Evolutionary conservation across 2,888 invertebrate genomes (phyloP).

Genomic region (Euphydryas editha): DNA sequence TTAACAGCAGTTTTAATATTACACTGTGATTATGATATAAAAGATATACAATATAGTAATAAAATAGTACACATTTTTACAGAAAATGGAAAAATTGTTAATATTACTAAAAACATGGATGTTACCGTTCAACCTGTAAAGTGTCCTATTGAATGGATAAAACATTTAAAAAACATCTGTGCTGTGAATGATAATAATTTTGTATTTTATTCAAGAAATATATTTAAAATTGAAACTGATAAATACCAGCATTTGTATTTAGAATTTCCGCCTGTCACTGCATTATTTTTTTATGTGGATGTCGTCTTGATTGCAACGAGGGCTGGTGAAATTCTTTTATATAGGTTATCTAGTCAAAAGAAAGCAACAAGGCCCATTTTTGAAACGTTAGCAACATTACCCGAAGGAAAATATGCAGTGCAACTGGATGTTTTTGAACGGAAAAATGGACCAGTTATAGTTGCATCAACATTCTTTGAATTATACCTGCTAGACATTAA

Average conservation of each 20-base stretch:
- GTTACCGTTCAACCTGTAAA: constrained; percentile 51
- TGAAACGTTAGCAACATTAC: constrained; percentile 59
- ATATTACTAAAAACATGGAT: constrained; percentile 48
- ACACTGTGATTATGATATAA: constrained; percentile 63
- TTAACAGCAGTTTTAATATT: constrained; percentile 56
- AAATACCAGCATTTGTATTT: constrained; percentile 64
- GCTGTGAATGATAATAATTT: constrained; percentile 65
- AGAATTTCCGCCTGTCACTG: constrained; percentile 69
- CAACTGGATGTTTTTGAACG: constrained; percentile 70
- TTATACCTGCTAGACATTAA: constrained; percentile 61
- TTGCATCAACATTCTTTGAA: constrained; percentile 65
- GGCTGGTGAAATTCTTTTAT: constrained; percentile 64
- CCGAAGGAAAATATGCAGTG: constrained; percentile 66
- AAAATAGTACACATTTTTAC: constrained; percentile 60
- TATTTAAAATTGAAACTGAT: constrained; percentile 70
- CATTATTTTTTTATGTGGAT: constrained; percentile 71
- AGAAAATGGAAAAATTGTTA: constrained; percentile 65
- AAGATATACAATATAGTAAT: constrained; percentile 59
- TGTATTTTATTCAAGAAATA: constrained; percentile 67
- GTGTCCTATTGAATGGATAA: constrained; percentile 66
- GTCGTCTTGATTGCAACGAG: constrained; percentile 64
- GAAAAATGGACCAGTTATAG: constrained; percentile 63
- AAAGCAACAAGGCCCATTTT: constrained; percentile 57
- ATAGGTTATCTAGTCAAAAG: constrained; percentile 63
- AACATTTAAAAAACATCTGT: constrained; percentile 62